phyloP scores from a whole-genome alignment of 2,113 vertebrate species.

The Nycticryphes semicollaris region DNA sequence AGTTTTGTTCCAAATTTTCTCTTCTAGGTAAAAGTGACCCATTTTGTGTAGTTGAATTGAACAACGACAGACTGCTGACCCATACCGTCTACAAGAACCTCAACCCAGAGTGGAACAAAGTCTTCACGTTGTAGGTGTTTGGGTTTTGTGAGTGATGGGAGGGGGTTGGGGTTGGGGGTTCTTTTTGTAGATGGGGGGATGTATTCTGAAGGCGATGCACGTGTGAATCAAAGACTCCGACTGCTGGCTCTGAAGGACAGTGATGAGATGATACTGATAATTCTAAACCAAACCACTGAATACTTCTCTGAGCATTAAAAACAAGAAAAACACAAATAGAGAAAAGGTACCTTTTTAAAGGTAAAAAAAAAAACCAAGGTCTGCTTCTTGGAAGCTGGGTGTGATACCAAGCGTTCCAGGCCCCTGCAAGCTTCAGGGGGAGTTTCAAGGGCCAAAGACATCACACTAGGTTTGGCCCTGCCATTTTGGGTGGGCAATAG shows the following conservation, averaged over 20 bases:
- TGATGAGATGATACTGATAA: not conserved
- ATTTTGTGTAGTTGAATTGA: slow-evolving; percentile 96
- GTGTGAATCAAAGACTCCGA: not conserved
- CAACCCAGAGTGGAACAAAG: slow-evolving; percentile 97
- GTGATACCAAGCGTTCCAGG: not conserved
- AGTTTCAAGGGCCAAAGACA: not conserved
- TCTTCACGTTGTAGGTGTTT: slow-evolving; percentile 95
- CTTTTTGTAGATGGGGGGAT: not conserved
- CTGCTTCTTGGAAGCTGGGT: not conserved
- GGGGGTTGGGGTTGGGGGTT: fast-evolving
- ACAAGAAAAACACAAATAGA: not conserved
- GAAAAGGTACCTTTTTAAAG: not conserved
- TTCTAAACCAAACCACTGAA: not conserved
- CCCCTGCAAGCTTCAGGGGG: not conserved
- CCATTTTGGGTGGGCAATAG: not conserved
- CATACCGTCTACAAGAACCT: slow-evolving; percentile 98
- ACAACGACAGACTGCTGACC: slow-evolving; percentile 94
- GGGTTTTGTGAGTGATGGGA: not conserved
- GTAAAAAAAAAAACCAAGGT: not conserved
- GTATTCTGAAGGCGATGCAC: not conserved
- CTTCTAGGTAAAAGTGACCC: slow-evolving; percentile 95
- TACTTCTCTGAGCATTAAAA: not conserved
- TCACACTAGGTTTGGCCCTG: not conserved
- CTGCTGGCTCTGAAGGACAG: not conserved
- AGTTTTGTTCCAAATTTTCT: slow-evolving; percentile 29